These are phyloP conservation scores for Ptychoptera contaminata DNA, from an alignment of 2,888 invertebrate species.

Conservation along the genomic window DNA sequence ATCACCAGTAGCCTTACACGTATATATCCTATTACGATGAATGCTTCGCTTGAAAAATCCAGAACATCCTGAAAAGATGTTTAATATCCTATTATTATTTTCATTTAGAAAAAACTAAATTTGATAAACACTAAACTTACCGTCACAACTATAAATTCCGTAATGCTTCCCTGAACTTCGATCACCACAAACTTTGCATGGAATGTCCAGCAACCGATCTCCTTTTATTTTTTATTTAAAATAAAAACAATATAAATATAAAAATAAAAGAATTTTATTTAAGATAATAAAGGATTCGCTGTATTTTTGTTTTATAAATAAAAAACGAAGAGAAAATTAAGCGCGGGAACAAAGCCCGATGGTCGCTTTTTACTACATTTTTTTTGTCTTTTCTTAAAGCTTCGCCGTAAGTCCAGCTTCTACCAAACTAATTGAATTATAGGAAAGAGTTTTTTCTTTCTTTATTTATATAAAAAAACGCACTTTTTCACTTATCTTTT, in stretches of 20 bases:
- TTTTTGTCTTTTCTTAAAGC: too few species aligned
- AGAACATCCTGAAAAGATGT: conserved; percentile 56
- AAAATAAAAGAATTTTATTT: too few species aligned
- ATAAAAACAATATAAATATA: neutral
- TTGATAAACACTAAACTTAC: conserved; percentile 37
- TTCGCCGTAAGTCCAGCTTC: too few species aligned
- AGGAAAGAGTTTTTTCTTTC: too few species aligned
- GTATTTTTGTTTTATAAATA: too few species aligned
- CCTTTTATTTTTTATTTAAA: conserved; percentile 38
- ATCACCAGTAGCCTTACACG: conserved; percentile 90
- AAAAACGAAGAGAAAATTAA: too few species aligned
- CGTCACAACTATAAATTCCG: conserved; percentile 98
- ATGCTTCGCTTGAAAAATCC: conserved; percentile 95
- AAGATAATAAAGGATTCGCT: too few species aligned
- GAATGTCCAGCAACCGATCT: conserved; percentile 93
- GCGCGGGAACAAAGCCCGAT: too few species aligned
- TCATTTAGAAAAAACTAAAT: neutral
- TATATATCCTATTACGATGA: conserved; percentile 88
- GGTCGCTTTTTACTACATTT: too few species aligned
- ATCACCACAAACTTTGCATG: conserved; percentile 97
- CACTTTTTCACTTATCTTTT: too few species aligned
- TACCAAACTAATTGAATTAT: too few species aligned
- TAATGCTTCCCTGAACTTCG: conserved; percentile 98
- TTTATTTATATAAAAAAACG: too few species aligned
- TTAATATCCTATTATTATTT: neutral